These are phyloP conservation scores for Euphysa ruthae DNA, from an alignment of 30 jellyfish, hydroid and myxozoan species.

Conservation along the genomic window DNA sequence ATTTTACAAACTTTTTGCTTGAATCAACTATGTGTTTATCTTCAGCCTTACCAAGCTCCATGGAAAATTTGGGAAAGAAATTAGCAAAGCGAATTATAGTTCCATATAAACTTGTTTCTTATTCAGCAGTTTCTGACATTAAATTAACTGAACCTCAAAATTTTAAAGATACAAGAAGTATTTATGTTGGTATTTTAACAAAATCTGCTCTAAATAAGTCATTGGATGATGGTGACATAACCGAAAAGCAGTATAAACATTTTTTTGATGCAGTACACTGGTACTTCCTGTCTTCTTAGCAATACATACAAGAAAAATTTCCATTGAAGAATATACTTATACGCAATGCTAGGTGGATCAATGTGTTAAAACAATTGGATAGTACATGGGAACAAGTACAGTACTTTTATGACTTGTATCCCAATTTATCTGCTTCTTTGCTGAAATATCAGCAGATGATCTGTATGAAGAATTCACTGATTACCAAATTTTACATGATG, in stretches of 20 bases:
- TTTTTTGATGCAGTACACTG: conserved; percentile 29
- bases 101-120: conserved; percentile 15
- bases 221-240: conserved; percentile 37
- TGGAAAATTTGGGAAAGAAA: conserved; percentile 34
- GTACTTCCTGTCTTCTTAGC: background rate
- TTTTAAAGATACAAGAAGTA: conserved; percentile 13
- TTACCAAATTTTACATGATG: conserved; percentile 30
- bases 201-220: background rate
- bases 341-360: conserved; percentile 28
- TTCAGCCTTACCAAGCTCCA: conserved; percentile 23
- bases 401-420: conserved; percentile 17
- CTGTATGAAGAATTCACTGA: conserved; percentile 46
- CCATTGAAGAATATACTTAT: conserved; percentile 20
- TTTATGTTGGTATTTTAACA: conserved; percentile 32
- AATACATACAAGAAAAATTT: conserved; percentile 16
- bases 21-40: conserved; percentile 9
- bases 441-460: conserved; percentile 14
- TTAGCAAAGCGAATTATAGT: conserved; percentile 32
- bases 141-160: conserved; percentile 18
- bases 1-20: conserved; percentile 13
- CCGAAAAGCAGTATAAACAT: conserved; percentile 14
- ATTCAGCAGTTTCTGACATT: background rate
- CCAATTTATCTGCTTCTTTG: conserved; percentile 19
- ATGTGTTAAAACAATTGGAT: conserved; percentile 26
- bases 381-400: conserved; percentile 35